Conservation (phyloP, 2,797 vertebrate species). For the Xenentodon cancila region DNA sequence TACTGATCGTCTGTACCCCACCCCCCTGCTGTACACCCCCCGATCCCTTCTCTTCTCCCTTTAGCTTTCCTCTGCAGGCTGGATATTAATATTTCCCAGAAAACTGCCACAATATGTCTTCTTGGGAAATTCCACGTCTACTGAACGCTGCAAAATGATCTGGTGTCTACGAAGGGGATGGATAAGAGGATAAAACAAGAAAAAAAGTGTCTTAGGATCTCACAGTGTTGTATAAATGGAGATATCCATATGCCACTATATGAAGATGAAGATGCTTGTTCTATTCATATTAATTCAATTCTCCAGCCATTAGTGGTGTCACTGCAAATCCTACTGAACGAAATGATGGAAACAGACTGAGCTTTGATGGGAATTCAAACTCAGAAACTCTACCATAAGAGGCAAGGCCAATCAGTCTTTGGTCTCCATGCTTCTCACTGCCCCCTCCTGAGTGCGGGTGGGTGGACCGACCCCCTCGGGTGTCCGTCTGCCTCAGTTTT, state of each 20-base stretch:
- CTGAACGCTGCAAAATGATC: slow-evolving; percentile 73
- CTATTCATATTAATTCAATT: slow-evolving; percentile 54
- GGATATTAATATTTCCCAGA: slow-evolving; percentile 80
- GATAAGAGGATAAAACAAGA: slow-evolving; percentile 68
- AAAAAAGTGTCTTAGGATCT: slow-evolving; percentile 48
- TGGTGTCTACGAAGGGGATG: slow-evolving; percentile 66
- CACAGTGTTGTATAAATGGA: slow-evolving; percentile 56
- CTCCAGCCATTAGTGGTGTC: slow-evolving; percentile 32
- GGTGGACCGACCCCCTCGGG: slow-evolving; percentile 60
- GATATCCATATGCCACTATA: slow-evolving; percentile 54
- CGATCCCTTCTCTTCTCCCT: slow-evolving; percentile 45
- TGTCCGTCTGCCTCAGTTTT: slow-evolving; percentile 75
- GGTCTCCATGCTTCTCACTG: slow-evolving; percentile 53
- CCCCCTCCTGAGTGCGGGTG: slow-evolving; percentile 70
- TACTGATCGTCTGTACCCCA: slow-evolving; percentile 61
- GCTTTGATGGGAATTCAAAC: slow-evolving; percentile 51
- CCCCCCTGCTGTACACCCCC: slow-evolving; percentile 50
- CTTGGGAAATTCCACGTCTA: slow-evolving; percentile 75
- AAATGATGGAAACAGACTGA: slow-evolving; percentile 48
- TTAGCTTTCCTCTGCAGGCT: slow-evolving; percentile 67
- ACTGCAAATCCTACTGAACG: slow-evolving; percentile 51
- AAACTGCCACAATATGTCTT: slow-evolving; percentile 78
- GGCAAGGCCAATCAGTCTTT: slow-evolving; percentile 60
- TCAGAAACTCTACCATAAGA: slow-evolving; percentile 51
- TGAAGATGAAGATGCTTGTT: slow-evolving; percentile 53